Base-by-base conservation (phyloP, 35 echinoderm and acorn worm genomes). In the Stichopus chloronotus region DNA sequence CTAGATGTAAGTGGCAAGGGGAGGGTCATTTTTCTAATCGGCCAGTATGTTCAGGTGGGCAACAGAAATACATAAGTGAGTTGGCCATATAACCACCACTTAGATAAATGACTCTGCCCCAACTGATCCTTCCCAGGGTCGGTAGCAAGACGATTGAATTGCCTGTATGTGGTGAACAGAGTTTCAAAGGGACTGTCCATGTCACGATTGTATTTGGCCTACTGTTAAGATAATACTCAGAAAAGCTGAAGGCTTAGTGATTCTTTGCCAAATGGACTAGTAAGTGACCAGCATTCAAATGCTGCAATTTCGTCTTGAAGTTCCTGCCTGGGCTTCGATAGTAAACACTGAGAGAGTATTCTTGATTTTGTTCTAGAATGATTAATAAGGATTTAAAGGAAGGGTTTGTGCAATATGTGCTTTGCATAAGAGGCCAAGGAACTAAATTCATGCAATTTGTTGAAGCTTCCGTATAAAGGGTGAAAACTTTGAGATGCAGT, bases 41-140 rank as follows among this genome's bases (percentile, higher is more conserved):
- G 30, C 30, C 30, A 43, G 3, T 43, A 43, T 43, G 30, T 0
- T 0, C 30, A 43, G 30, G 30, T 43, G 30, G 30, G 3, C 30
- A 43, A 43, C 0, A 43, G 30, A 3, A 43, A 43, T 43, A 43
- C 30, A 43, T 3, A 43, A 43, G 30, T 43, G 30, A 43, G 30
- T 43, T 43, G 30, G 30, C 30, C 30, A 43, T 43, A 43, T 43
- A 43, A 43, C 30, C 30, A 43, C 30, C 30, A 43, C 30, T 43
- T 43, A 43, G n/a, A n/a, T n/a, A n/a, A n/a, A n/a, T 43, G 30
- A 43, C 30, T 43, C 17, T 19, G 8, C 25, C 19, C 19, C 25
- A 77, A 77, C 72, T 77, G 72, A 77, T 77, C 72, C 72, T 77
- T 77, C 72, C 72, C 72, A 77, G 72, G 72, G 72, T 77, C 72